Evolutionary conservation across 2,888 invertebrate genomes (phyloP).

Genomic region (Lypha dubia): DNA sequence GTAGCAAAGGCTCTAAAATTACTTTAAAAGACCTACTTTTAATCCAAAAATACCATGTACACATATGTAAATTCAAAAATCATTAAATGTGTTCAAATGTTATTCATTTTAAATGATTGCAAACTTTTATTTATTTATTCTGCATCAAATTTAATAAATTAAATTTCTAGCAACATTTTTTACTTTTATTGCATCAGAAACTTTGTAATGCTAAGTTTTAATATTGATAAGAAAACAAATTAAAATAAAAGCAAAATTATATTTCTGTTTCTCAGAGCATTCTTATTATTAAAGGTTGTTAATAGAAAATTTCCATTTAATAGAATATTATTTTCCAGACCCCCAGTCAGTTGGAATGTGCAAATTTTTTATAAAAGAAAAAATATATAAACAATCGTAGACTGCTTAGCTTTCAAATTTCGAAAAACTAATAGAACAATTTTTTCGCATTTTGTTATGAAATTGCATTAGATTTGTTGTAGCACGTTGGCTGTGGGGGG

Average conservation of each 20-base stretch:
- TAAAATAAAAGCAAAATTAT: slow-evolving; percentile 15
- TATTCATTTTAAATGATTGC: neutral
- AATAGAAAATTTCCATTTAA: slow-evolving; percentile 33
- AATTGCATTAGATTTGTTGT: neutral
- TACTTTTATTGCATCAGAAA: slow-evolving; percentile 59
- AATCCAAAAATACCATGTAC: neutral
- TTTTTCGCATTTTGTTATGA: neutral
- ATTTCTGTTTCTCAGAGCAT: neutral
- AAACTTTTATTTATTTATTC: slow-evolving; percentile 20
- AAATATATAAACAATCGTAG: slow-evolving; percentile 5
- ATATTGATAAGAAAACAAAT: slow-evolving; percentile 51
- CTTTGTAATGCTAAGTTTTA: neutral
- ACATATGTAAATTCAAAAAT: neutral
- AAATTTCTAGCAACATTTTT: slow-evolving; percentile 32
- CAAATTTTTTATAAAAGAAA: neutral
- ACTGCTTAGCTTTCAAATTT: slow-evolving; percentile 25
- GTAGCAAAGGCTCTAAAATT: too few relatives aligned
- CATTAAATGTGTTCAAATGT: neutral
- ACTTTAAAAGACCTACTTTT: neutral
- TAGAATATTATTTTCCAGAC: slow-evolving; percentile 21
- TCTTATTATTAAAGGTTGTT: slow-evolving; percentile 3
- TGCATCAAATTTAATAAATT: slow-evolving; percentile 24
- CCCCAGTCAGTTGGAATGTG: slow-evolving; percentile 23
- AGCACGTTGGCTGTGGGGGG: neutral
- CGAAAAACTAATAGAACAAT: neutral